Conservation (phyloP, 2,888 invertebrate species). For the Acleris sparsana region DNA sequence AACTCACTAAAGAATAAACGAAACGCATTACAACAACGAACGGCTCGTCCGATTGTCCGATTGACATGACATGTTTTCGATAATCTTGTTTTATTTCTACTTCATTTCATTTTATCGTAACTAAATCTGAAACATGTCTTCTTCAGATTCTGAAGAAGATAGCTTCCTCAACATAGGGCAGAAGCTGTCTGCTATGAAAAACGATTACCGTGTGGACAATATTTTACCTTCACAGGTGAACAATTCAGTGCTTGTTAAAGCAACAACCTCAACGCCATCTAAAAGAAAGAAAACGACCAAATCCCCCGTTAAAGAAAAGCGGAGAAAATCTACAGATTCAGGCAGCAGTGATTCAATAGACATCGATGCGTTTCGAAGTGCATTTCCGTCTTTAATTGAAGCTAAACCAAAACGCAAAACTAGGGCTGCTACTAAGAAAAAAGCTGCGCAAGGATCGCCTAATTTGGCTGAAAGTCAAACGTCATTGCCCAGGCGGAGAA, state of each 20-base stretch:
- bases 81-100: no score
- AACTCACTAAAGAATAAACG: no score
- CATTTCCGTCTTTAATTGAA: constrained; percentile 15
- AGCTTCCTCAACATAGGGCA: constrained; percentile 67
- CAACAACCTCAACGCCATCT: constrained; percentile 5
- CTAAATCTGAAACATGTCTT: constrained; percentile 49
- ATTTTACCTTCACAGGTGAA: constrained; percentile 44
- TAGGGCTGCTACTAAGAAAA: constrained; percentile 6
- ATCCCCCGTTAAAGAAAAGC: constrained; percentile 9
- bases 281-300: constrained; percentile 9
- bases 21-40: no score
- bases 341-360: constrained; percentile 24
- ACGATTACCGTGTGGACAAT: constrained; percentile 52
- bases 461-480: constrained; percentile 22
- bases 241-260: constrained; percentile 38
- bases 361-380: constrained; percentile 17
- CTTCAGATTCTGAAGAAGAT: constrained; percentile 75
- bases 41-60: no score
- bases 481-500: constrained; percentile 27
- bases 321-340: constrained; percentile 25
- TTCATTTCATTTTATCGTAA: background rate
- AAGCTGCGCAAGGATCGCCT: constrained; percentile 13
- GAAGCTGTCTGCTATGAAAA: constrained; percentile 59
- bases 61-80: no score
- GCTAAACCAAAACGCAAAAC: constrained; percentile 13